Evolutionary conservation across 2,113 vertebrate genomes (phyloP).

Genomic region (Cryptomyrus ogoouensis): DNA sequence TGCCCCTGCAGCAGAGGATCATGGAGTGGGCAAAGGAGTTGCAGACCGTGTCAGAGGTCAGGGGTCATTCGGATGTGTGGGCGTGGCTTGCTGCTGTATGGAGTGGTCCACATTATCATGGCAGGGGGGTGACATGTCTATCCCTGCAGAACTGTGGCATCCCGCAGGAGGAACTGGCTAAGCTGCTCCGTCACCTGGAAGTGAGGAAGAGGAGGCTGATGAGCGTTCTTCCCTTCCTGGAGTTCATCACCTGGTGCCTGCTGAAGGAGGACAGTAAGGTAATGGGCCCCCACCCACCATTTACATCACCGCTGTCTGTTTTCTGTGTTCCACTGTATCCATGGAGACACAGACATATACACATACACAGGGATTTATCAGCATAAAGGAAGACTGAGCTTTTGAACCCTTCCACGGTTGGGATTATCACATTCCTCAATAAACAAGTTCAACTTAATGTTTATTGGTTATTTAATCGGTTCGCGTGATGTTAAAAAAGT

Average conservation of each 20-base stretch:
- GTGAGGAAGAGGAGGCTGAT: conserved; percentile 31
- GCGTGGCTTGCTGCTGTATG: neutral
- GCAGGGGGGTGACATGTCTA: neutral
- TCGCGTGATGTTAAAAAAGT: neutral
- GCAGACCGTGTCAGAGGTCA: conserved; percentile 35
- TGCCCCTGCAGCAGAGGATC: conserved; percentile 30
- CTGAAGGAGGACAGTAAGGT: conserved; percentile 35
- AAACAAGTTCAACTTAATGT: neutral
- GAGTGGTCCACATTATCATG: neutral
- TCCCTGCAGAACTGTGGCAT: conserved; percentile 29
- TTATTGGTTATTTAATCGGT: neutral
- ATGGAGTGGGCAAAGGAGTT: conserved; percentile 43
- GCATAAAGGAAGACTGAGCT: neutral
- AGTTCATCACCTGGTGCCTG: conserved; percentile 43
- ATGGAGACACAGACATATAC: neutral
- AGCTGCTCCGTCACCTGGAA: conserved; percentile 33
- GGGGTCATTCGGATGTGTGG: neutral
- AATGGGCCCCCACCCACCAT: neutral
- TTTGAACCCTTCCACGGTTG: neutral
- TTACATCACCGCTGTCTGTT: neutral
- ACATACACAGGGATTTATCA: neutral
- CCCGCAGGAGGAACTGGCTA: conserved; percentile 27
- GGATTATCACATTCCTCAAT: neutral
- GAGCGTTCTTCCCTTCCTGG: conserved; percentile 38
- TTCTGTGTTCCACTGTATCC: neutral